A percentile compares a stretch with the other conserved stretches of the same genome.
These are phyloP conservation scores for Xyrichtys novacula DNA, from an alignment of 2,797 vertebrate species.

Conservation along the genomic window DNA sequence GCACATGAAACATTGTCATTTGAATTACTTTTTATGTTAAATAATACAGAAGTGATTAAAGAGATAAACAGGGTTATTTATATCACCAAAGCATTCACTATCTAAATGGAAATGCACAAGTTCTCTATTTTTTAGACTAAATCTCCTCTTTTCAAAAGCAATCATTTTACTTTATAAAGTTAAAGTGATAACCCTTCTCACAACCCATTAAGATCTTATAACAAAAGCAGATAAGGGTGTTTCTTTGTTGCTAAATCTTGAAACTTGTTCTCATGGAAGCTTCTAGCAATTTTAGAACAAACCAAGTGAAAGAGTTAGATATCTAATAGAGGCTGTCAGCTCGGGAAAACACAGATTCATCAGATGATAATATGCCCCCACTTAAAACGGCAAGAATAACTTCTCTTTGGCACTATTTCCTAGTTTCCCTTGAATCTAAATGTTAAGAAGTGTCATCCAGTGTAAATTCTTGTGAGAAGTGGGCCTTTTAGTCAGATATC, in stretches of 20 bases:
- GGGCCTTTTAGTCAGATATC: constrained; percentile 63
- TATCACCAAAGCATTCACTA: constrained; percentile 1
- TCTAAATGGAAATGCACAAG: constrained; percentile 9
- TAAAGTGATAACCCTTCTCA: constrained; percentile 52
- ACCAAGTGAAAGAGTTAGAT: constrained; percentile 51
- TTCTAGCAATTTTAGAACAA: constrained; percentile 32
- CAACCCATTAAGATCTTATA: constrained; percentile 52
- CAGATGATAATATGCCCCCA: constrained; percentile 41
- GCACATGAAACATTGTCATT: neutral
- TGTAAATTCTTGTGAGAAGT: constrained; percentile 55
- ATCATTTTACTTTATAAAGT: constrained; percentile 37
- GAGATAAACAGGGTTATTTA: too few species aligned
- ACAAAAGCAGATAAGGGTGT: constrained; percentile 43
- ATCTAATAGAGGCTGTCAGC: constrained; percentile 32
- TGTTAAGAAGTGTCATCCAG: constrained; percentile 45
- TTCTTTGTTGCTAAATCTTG: constrained; percentile 58
- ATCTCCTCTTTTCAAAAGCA: constrained; percentile 21
- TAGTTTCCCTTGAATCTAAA: constrained; percentile 49
- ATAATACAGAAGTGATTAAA: constrained; percentile 27
- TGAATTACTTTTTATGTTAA: constrained; percentile 17
- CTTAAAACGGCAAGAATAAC: constrained; percentile 38
- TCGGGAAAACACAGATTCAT: constrained; percentile 54
- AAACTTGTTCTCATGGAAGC: constrained; percentile 40
- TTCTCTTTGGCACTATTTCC: constrained; percentile 54
- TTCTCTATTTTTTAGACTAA: constrained; percentile 33